Conservation (phyloP, 2,888 invertebrate species). For the Plusia festucae region DNA sequence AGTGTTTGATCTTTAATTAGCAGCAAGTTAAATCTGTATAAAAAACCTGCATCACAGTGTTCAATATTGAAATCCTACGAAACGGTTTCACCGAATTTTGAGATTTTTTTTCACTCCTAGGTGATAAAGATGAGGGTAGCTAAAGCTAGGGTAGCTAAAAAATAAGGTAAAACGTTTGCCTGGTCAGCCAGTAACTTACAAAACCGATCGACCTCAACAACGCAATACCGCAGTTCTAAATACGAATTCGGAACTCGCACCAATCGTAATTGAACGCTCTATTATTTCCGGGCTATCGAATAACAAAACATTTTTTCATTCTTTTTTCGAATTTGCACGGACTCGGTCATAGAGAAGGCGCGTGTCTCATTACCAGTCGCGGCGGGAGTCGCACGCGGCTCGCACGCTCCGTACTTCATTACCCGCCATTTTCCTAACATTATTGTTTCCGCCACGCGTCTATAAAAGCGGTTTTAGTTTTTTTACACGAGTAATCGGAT, state of each 20-base stretch:
- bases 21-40: too few species aligned
- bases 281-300: conserved; percentile 54
- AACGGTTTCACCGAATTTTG: too few species aligned
- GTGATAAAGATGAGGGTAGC: too few species aligned
- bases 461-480: conserved; percentile 71
- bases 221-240: conserved; percentile 12
- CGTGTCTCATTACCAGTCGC: conserved; percentile 66
- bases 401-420: conserved; percentile 82
- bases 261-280: conserved; percentile 49
- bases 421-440: conserved; percentile 78
- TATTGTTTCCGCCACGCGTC: conserved; percentile 87
- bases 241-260: conserved; percentile 40
- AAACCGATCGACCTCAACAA: not conserved
- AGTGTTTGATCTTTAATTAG: too few species aligned
- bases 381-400: conserved; percentile 62
- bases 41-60: too few species aligned
- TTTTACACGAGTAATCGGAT: conserved; percentile 81
- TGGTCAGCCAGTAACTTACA: not conserved
- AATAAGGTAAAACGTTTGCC: too few species aligned
- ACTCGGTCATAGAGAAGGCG: conserved; percentile 47
- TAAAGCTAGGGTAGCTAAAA: too few species aligned
- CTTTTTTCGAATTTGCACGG: conserved; percentile 59
- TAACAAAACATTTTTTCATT: conserved; percentile 58
- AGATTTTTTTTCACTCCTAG: too few species aligned
- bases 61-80: too few species aligned